phyloP scores from a whole-genome alignment of 2,113 vertebrate genomes.

The Myiagra hebetior region DNA sequence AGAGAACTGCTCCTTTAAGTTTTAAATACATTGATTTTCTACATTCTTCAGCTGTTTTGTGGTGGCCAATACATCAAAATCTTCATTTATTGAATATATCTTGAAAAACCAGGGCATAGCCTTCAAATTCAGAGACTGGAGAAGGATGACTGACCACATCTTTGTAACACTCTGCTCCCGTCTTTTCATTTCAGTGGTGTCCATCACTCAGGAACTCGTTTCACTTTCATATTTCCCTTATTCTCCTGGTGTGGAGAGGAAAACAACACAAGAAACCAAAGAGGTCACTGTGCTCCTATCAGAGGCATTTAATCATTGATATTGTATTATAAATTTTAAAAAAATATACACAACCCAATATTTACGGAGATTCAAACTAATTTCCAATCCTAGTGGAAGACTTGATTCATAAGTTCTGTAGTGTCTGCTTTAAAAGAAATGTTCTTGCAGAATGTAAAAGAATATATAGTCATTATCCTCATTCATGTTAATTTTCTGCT shows the following conservation, averaged over 20 bases:
- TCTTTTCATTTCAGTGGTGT: not conserved
- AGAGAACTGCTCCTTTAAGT: not conserved
- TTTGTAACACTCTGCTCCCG: not conserved
- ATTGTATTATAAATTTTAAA: not conserved
- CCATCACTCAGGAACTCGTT: not conserved
- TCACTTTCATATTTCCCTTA: not conserved
- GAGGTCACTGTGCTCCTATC: not conserved
- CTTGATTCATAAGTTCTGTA: not conserved
- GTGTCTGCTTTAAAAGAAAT: not conserved
- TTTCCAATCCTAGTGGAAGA: not conserved
- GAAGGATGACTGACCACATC: not conserved
- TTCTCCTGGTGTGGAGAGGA: rapidly evolving
- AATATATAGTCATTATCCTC: not conserved
- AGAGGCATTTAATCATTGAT: not conserved
- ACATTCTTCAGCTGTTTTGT: not conserved
- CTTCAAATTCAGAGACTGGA: not conserved
- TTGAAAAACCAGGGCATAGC: not conserved
- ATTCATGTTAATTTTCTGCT: not conserved
- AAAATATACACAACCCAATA: not conserved
- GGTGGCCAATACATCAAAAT: not conserved
- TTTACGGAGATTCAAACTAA: not conserved
- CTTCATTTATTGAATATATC: not conserved
- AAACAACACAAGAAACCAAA: not conserved
- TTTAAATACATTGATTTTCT: not conserved
- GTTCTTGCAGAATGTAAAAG: not conserved